A percentile compares a stretch with the other conserved stretches of the same genome.
phyloP scores from a whole-genome alignment of 2,888 invertebrate species.

The Microctonus hyperodae region DNA sequence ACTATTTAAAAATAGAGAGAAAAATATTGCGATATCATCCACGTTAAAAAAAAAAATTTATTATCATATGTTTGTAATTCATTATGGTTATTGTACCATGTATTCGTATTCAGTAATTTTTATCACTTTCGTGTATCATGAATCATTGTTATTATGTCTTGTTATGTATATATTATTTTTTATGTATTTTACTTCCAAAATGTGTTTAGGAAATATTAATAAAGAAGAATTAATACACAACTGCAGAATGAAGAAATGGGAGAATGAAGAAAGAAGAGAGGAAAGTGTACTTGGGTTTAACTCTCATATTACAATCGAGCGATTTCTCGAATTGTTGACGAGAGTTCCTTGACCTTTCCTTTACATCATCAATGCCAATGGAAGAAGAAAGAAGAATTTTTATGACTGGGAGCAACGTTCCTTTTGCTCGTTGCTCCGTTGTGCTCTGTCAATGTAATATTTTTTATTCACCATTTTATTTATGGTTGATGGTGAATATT shows the following conservation, averaged over 20 bases:
- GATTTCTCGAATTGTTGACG: slow-evolving; percentile 55
- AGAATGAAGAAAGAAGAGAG: slow-evolving; percentile 27
- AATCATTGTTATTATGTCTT: slow-evolving; percentile 32
- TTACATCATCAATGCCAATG: slow-evolving; percentile 33
- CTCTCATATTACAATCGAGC: slow-evolving; percentile 49
- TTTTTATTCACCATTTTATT: slow-evolving; percentile 15
- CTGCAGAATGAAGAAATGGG: slow-evolving; percentile 23
- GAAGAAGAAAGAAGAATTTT: slow-evolving; percentile 36
- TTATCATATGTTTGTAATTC: slow-evolving; percentile 29
- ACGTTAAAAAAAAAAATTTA: neutral
- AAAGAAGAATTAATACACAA: slow-evolving; percentile 29
- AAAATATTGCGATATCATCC: no score
- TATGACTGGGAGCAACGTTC: slow-evolving; percentile 44
- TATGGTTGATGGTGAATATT: neutral
- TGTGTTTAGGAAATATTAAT: slow-evolving; percentile 53
- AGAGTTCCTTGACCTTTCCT: slow-evolving; percentile 30
- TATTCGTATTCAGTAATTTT: slow-evolving; percentile 26
- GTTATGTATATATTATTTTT: slow-evolving; percentile 16
- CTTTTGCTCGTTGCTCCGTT: slow-evolving; percentile 43
- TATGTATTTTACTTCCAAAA: slow-evolving; percentile 34
- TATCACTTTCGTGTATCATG: slow-evolving; percentile 42
- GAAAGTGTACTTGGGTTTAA: slow-evolving; percentile 16
- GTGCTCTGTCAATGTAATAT: neutral
- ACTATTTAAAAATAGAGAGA: slow-evolving; percentile 31
- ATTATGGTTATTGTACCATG: slow-evolving; percentile 34